A percentile compares a stretch with the other conserved stretches of the same genome.
Evolutionary conservation across 2,113 vertebrate genomes (phyloP).

Genomic region (Catharus fuscescens): DNA sequence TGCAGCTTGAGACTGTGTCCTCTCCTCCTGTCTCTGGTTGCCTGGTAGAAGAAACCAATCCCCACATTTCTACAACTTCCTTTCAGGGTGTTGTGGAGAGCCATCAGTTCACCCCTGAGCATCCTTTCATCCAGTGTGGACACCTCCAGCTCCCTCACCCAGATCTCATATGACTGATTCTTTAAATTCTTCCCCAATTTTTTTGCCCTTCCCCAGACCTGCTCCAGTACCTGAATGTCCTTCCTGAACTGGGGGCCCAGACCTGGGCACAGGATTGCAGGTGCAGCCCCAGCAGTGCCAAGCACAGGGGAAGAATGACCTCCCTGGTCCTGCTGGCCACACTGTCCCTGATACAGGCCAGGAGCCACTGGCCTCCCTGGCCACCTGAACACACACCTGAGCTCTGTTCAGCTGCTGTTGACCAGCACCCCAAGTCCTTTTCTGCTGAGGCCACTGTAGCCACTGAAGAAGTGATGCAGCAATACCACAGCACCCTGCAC

Average conservation of each 20-base stretch:
- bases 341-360: background rate
- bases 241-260: background rate
- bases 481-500: background rate
- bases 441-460: background rate
- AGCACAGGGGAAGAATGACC: background rate
- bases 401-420: background rate
- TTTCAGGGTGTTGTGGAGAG: no score
- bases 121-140: background rate
- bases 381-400: background rate
- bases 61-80: background rate
- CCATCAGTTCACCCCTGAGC: background rate
- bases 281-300: background rate
- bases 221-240: background rate
- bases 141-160: background rate
- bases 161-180: no score
- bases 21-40: fast-evolving
- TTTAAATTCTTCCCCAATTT: background rate
- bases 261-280: background rate
- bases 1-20: background rate
- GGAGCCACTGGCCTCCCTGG: background rate
- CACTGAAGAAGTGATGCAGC: background rate
- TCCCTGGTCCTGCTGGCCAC: background rate
- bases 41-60: background rate
- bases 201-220: background rate
- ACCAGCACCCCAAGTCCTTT: background rate